These are phyloP conservation scores for Volucella bombylans DNA, from an alignment of 2,888 invertebrate genomes.

Conservation along the genomic window DNA sequence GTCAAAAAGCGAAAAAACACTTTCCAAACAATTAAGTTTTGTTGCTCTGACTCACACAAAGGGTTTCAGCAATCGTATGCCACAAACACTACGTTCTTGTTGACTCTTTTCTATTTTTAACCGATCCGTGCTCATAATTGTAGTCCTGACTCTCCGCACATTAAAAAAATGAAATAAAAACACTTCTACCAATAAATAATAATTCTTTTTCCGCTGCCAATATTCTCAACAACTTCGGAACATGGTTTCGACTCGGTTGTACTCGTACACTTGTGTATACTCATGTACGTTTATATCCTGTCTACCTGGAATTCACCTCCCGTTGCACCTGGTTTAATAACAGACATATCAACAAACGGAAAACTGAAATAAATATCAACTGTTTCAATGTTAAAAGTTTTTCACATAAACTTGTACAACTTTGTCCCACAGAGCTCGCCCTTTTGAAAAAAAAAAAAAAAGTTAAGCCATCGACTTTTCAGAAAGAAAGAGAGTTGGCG, in stretches of 20 bases:
- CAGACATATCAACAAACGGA: neutral
- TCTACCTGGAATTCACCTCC: neutral
- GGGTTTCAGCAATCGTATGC: no score
- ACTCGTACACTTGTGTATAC: neutral
- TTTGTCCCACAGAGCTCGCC: conserved; percentile 20
- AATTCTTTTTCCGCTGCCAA: neutral
- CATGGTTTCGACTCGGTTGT: no score
- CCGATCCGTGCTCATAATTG: no score
- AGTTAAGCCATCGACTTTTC: neutral
- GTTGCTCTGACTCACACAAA: no score
- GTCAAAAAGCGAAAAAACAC: no score
- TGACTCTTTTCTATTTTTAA: no score
- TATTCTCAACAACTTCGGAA: neutral
- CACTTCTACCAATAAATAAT: neutral
- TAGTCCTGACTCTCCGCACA: neutral
- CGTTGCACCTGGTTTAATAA: neutral
- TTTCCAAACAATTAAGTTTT: no score
- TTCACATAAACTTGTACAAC: conserved; percentile 1
- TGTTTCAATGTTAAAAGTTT: conserved; percentile 56
- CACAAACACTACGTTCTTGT: no score
- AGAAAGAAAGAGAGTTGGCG: conserved; percentile 1
- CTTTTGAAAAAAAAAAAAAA: conserved; percentile 11
- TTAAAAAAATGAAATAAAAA: conserved; percentile 2
- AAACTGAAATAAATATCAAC: conserved; percentile 47
- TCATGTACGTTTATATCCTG: neutral